Conservation (phyloP, 2,797 vertebrate species). For the Pterois miles region DNA sequence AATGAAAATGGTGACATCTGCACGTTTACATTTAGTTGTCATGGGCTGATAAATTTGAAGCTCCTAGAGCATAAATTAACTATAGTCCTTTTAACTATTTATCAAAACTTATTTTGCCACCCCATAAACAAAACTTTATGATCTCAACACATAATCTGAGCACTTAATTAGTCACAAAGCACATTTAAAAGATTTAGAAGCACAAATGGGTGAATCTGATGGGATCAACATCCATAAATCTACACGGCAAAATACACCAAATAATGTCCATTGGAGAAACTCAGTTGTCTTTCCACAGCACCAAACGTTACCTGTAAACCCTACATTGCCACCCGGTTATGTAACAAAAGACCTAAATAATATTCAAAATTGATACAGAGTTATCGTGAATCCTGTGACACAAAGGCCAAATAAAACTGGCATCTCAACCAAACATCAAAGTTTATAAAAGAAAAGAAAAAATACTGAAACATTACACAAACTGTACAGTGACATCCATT, state of each 20-base stretch:
- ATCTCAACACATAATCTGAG: slow-evolving; percentile 2
- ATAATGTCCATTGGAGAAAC: slow-evolving; percentile 5
- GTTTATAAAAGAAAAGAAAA: slow-evolving; percentile 80
- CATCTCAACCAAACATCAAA: slow-evolving; percentile 73
- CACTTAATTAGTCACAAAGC: neutral
- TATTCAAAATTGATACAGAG: slow-evolving; percentile 77
- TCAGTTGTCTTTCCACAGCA: slow-evolving; percentile 72
- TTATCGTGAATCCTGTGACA: slow-evolving; percentile 73
- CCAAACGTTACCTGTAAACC: slow-evolving; percentile 67
- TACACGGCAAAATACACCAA: neutral
- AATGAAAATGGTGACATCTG: neutral
- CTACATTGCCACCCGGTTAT: slow-evolving; percentile 72
- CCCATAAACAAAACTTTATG: neutral
- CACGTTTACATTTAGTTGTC: neutral
- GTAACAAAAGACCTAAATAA: slow-evolving; percentile 81
- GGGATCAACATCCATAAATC: neutral
- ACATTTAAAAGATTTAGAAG: neutral
- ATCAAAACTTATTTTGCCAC: neutral
- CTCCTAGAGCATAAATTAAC: neutral
- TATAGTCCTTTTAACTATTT: too few species aligned
- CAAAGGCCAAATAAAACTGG: slow-evolving; percentile 78
- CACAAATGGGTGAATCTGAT: neutral
- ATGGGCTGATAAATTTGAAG: neutral
- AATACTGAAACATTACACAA: slow-evolving; percentile 88
- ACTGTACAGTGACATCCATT: slow-evolving; percentile 90